These are phyloP conservation scores for Mesoligia furuncula DNA, from an alignment of 2,888 invertebrate genomes.

Conservation along the genomic window DNA sequence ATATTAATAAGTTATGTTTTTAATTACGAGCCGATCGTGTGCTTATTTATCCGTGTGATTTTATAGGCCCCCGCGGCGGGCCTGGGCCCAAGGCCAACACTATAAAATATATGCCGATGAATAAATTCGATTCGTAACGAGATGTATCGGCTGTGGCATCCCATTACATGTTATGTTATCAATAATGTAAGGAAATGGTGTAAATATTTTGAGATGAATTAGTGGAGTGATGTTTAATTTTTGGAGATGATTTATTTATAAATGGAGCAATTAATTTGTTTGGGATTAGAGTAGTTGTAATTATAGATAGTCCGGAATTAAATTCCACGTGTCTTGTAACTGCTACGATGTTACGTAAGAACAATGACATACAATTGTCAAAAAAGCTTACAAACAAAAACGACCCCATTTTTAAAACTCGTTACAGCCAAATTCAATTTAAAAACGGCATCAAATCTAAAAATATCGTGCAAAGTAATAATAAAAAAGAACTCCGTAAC, in stretches of 20 bases:
- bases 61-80: conserved; percentile 88
- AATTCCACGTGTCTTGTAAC: background rate
- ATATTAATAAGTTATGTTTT: conserved; percentile 90
- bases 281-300: conserved; percentile 18
- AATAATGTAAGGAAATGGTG: conserved; percentile 74
- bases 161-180: conserved; percentile 72
- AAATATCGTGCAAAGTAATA: conserved; percentile 56
- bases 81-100: conserved; percentile 75
- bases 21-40: conserved; percentile 87
- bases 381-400: conserved; percentile 4
- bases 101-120: conserved; percentile 87
- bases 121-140: conserved; percentile 89
- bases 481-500: conserved; percentile 58
- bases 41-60: conserved; percentile 90
- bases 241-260: conserved; percentile 45
- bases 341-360: conserved; percentile 4
- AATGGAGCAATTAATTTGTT: conserved; percentile 31
- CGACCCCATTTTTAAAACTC: conserved; percentile 37
- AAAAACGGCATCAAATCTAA: conserved; percentile 53
- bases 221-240: conserved; percentile 40
- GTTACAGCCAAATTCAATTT: conserved; percentile 44
- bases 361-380: conserved; percentile 21
- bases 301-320: conserved; percentile 7
- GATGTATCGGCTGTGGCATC: conserved; percentile 85
- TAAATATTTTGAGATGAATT: conserved; percentile 71